Base-by-base conservation (phyloP, 2,888 invertebrate genomes). In the Brachyptera risi region DNA sequence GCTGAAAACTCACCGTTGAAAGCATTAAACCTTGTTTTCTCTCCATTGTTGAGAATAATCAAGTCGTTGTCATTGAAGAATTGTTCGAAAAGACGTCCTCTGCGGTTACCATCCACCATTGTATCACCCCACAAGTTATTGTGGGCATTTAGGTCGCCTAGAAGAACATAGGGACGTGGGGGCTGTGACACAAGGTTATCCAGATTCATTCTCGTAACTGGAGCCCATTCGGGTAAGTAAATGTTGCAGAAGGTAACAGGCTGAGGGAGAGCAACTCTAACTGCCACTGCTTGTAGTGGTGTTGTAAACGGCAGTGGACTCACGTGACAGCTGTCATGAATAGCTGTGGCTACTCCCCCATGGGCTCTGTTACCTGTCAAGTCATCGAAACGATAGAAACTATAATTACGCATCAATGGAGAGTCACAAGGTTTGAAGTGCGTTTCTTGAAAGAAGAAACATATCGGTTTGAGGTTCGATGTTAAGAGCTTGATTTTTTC, bases 231-330 rank as follows among this genome's bases (percentile, higher is more conserved):
- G n/a, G n/a, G n/a, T n/a, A n/a, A n/a, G n/a, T 23, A 47, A 7
- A 47, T 9, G 24, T 47, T 47, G 21, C 47, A 47, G 9, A 47
- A 47, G 4, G 47, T 47, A n/a, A 47, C 47, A 11, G 24, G 47
- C 21, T 23, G 19, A 4, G 47, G 47, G 5, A 47, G 19, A 21
- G 4, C 7, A 21, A 47, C 21, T 4, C 19, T 4, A 4, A 47
- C 47, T 47, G 47, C 47, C 19, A 47, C 47, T 5, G 47, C 47
- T n/a, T 47, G 47, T 7, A 47, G n/a, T 3, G 47, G 47, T 17
- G 47, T 47, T 17, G 47, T 47, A 5, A 47, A 23, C 5, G 47
- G 21, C 17, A 47, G 5, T 4, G n/a, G 19, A 21, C 5, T 47
- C n/a, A 23, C 17, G 24, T 47, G 5, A 4, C 4, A 3, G 4